These are phyloP conservation scores for Sparus aurata DNA, from an alignment of 2,797 vertebrate species.

Conservation along the genomic window DNA sequence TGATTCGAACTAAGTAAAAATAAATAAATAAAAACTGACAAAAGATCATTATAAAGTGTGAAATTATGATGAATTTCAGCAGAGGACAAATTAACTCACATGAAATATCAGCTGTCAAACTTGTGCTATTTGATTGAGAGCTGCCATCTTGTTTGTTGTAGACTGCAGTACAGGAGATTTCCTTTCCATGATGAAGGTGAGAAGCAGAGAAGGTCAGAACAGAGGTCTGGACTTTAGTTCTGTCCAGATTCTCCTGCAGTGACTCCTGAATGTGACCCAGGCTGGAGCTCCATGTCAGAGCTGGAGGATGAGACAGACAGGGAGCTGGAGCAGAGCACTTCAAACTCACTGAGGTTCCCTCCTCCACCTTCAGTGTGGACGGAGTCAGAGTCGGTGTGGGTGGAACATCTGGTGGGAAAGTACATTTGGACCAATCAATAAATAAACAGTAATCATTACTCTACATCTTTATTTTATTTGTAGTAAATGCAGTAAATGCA, in stretches of 20 bases:
- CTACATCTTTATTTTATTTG: neutral
- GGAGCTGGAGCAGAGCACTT: conserved; percentile 61
- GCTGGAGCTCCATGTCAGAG: conserved; percentile 50
- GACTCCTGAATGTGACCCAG: conserved; percentile 49
- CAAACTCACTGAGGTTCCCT: conserved; percentile 43
- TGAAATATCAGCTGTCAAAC: no score
- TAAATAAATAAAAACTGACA: no score
- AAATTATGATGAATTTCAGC: no score
- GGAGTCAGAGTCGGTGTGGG: neutral
- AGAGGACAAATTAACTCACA: neutral
- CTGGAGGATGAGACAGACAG: conserved; percentile 40
- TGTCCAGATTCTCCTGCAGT: conserved; percentile 49
- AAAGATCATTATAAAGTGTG: no score
- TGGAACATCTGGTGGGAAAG: neutral
- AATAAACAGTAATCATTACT: neutral
- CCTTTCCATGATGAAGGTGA: conserved; percentile 38
- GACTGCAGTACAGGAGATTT: conserved; percentile 58
- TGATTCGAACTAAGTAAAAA: no score
- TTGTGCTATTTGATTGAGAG: no score
- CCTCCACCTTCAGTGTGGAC: conserved; percentile 8
- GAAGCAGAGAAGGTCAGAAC: conserved; percentile 63
- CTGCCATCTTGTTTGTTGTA: conserved; percentile 54
- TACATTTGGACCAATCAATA: neutral
- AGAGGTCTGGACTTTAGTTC: conserved; percentile 56
- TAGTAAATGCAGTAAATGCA: no score